Evolutionary conservation across 2,797 vertebrate species (phyloP).

Genomic region (Poecilia velifera): DNA sequence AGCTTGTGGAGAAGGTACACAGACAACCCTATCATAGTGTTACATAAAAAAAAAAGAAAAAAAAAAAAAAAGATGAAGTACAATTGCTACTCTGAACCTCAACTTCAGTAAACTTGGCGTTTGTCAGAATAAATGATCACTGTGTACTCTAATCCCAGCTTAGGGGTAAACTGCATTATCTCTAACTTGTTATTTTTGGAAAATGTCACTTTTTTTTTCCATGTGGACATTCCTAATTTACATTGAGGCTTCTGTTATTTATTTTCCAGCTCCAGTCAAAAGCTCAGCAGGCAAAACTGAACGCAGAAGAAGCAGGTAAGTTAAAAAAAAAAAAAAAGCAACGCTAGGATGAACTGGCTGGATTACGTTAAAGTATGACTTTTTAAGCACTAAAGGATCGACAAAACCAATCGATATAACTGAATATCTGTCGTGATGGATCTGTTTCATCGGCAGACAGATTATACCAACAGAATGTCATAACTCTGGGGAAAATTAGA

Average conservation of each 20-base stretch:
- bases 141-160: not conserved
- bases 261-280: constrained; percentile 86
- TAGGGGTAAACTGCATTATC: not conserved
- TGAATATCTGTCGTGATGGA: not conserved
- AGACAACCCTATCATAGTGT: not conserved
- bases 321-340: not conserved
- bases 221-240: not conserved
- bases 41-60: not conserved
- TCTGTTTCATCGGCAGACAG: constrained; percentile 77
- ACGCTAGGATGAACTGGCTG: not conserved
- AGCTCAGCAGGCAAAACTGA: constrained; percentile 89
- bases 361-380: not conserved
- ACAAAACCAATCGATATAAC: not conserved
- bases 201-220: not conserved
- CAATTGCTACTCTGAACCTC: too few species aligned
- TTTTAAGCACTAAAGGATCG: not conserved
- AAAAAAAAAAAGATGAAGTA: not conserved
- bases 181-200: not conserved
- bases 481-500: constrained; percentile 79
- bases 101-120: not conserved
- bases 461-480: constrained; percentile 84
- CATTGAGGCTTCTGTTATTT: not conserved
- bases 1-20: constrained; percentile 92
- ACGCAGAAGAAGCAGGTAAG: constrained; percentile 91
- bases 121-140: not conserved